These are phyloP conservation scores for Cirrhinus mrigala DNA, from an alignment of 2,797 vertebrate species.

Conservation along the genomic window DNA sequence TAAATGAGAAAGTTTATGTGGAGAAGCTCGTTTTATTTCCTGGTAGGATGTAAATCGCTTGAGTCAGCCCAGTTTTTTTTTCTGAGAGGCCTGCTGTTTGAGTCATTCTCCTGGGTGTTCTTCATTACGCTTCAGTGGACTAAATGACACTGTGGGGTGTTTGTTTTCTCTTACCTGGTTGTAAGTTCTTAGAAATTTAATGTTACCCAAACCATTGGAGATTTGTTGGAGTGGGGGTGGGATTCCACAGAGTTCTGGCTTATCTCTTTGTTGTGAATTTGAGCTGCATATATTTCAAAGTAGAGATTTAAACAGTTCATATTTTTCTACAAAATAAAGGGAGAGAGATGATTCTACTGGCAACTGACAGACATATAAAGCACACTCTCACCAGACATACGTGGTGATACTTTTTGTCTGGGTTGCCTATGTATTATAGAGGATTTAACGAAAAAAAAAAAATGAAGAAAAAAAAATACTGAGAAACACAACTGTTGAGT, in stretches of 20 bases:
- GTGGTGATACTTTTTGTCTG: slow-evolving; percentile 79
- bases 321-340: slow-evolving; percentile 59
- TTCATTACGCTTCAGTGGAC: slow-evolving; percentile 42
- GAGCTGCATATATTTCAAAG: slow-evolving; percentile 68
- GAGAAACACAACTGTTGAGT: slow-evolving; percentile 71
- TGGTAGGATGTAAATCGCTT: slow-evolving; percentile 10
- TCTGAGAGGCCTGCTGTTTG: slow-evolving; percentile 27
- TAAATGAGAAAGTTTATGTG: slow-evolving; percentile 24
- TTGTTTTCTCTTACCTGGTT: slow-evolving; percentile 49
- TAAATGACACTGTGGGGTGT: slow-evolving; percentile 51
- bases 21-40: slow-evolving; percentile 19
- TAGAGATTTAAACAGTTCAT: slow-evolving; percentile 61
- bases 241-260: slow-evolving; percentile 55
- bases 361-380: slow-evolving; percentile 73
- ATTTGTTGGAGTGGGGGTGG: slow-evolving; percentile 53
- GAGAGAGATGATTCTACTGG: slow-evolving; percentile 27
- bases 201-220: slow-evolving; percentile 44
- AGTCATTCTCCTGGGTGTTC: slow-evolving; percentile 41
- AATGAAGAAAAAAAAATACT: slow-evolving; percentile 40
- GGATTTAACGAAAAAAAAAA: slow-evolving; percentile 12
- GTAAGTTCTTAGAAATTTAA: slow-evolving; percentile 41
- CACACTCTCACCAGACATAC: slow-evolving; percentile 79
- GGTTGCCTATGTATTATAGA: slow-evolving; percentile 68
- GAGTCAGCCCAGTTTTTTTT: neutral
- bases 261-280: slow-evolving; percentile 69